phyloP scores from a whole-genome alignment of 2,113 vertebrate genomes.

The Crotalus helleri region DNA sequence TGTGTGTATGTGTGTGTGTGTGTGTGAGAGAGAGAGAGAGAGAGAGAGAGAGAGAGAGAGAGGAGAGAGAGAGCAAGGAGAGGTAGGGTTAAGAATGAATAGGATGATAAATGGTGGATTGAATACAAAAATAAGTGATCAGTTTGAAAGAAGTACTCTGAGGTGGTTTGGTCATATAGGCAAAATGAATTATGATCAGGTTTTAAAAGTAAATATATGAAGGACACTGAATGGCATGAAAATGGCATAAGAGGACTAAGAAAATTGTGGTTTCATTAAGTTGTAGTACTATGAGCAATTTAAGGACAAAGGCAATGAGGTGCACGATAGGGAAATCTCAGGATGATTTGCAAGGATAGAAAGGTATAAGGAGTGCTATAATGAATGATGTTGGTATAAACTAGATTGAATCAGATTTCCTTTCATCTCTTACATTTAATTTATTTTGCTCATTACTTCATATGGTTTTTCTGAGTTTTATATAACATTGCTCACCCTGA shows the following conservation, averaged over 20 bases:
- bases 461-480: background rate
- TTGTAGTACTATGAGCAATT: background rate
- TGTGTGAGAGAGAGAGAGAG: background rate
- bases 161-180: background rate
- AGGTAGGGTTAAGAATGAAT: background rate
- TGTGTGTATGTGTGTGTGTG: background rate
- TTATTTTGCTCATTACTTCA: background rate
- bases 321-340: background rate
- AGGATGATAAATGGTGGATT: background rate
- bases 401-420: background rate
- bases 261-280: background rate
- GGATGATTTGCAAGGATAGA: background rate
- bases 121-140: background rate
- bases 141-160: background rate
- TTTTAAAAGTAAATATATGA: background rate
- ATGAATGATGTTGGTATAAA: background rate
- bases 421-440: background rate
- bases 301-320: background rate
- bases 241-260: background rate
- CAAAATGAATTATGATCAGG: background rate
- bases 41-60: background rate
- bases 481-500: background rate
- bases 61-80: background rate
- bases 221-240: background rate
- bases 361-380: background rate